These are phyloP conservation scores for Hipposideros larvatus DNA, from an alignment of 2,797 vertebrate species.

Conservation along the genomic window DNA sequence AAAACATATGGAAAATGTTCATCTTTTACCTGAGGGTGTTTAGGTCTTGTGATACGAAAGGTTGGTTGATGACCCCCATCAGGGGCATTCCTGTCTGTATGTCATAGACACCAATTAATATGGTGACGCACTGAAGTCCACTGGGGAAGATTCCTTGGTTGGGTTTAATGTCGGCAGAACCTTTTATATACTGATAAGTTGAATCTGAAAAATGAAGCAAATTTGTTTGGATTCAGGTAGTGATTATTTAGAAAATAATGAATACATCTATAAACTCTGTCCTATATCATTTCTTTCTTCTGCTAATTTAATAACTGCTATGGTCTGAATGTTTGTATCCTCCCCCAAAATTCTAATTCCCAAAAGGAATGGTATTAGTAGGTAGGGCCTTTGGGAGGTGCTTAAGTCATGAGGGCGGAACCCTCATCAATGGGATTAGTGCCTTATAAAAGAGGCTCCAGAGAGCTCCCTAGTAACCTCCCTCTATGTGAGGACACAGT, in stretches of 20 bases:
- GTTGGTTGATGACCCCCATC: slow-evolving; percentile 96
- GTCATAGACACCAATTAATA: slow-evolving; percentile 93
- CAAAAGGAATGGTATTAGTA: neutral
- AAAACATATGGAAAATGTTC: neutral
- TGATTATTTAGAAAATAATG: neutral
- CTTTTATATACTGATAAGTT: slow-evolving; percentile 95
- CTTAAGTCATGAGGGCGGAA: neutral
- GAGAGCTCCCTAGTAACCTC: neutral
- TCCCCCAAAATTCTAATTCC: neutral
- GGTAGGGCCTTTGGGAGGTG: neutral
- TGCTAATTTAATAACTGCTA: neutral
- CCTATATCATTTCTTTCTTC: neutral
- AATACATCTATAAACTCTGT: neutral
- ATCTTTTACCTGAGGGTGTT: slow-evolving; percentile 80
- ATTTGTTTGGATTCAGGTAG: neutral
- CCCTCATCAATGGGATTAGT: neutral
- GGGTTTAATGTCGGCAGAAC: slow-evolving; percentile 88
- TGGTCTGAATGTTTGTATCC: neutral
- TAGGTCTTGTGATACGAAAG: slow-evolving; percentile 90
- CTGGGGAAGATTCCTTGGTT: slow-evolving; percentile 90
- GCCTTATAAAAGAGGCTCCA: neutral
- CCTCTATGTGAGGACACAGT: neutral
- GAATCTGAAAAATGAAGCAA: slow-evolving; percentile 88
- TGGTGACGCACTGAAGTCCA: slow-evolving; percentile 94
- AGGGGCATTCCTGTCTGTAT: slow-evolving; percentile 91